Conservation (phyloP, 2,888 invertebrate genomes). For the Eupithecia insigniata region DNA sequence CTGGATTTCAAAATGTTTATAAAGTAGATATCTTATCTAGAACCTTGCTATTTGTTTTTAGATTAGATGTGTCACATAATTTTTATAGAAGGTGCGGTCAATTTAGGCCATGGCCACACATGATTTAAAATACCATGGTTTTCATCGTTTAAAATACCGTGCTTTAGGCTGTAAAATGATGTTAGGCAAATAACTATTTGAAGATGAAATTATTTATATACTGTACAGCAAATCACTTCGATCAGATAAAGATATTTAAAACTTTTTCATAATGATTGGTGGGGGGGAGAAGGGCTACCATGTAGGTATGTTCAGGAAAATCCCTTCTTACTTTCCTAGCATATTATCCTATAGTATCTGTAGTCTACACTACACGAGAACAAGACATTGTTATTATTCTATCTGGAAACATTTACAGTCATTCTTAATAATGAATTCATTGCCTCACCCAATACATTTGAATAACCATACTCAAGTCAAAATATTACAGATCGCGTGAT, state of each 20-base stretch:
- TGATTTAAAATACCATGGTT: constrained; percentile 4
- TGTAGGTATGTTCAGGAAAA: no score
- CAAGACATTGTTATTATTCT: background rate
- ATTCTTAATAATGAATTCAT: constrained; percentile 45
- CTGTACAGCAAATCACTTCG: background rate
- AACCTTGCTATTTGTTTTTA: constrained; percentile 72
- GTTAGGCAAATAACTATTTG: background rate
- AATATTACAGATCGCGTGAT: constrained; percentile 10
- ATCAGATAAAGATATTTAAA: background rate
- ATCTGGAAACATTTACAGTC: constrained; percentile 12
- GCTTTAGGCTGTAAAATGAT: background rate
- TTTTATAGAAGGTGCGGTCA: constrained; percentile 57
- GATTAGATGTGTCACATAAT: constrained; percentile 70
- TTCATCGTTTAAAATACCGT: no score
- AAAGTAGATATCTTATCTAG: constrained; percentile 63
- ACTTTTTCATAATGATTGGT: background rate
- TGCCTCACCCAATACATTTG: constrained; percentile 47
- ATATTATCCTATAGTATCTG: background rate
- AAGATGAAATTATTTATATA: background rate
- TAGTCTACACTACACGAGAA: background rate
- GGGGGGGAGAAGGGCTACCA: no score
- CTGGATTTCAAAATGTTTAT: constrained; percentile 69
- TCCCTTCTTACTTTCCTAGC: background rate
- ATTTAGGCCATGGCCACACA: constrained; percentile 70
- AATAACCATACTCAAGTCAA: constrained; percentile 26